phyloP scores from a whole-genome alignment of 2,113 vertebrate species.

The Leptosomus discolor region DNA sequence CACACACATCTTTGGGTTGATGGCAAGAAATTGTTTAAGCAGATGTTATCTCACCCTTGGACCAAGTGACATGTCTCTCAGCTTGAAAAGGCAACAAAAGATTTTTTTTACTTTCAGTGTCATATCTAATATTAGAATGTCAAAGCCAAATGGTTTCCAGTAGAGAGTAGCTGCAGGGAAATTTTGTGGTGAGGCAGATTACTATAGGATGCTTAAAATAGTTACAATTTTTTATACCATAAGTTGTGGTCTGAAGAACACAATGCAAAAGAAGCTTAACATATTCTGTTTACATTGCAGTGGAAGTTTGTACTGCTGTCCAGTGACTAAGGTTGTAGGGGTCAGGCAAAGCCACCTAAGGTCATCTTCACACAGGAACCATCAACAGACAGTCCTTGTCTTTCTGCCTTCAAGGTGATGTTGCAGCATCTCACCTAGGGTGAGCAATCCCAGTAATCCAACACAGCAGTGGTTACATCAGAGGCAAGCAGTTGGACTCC shows the following conservation, averaged over 20 bases:
- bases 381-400: fast-evolving
- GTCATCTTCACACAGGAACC: background rate
- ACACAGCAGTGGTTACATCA: background rate
- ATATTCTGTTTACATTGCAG: background rate
- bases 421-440: fast-evolving
- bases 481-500: fast-evolving
- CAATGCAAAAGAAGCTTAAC: background rate
- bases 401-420: background rate
- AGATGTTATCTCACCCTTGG: background rate
- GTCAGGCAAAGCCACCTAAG: background rate
- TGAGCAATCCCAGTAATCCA: fast-evolving
- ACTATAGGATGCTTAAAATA: background rate
- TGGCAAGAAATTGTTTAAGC: background rate
- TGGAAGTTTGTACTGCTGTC: background rate
- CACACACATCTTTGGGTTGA: background rate
- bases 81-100: background rate
- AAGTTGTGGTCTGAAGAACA: background rate
- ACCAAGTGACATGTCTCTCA: background rate
- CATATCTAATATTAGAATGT: background rate
- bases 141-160: background rate
- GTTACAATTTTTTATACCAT: background rate
- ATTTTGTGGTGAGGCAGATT: background rate
- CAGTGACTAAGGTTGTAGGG: background rate
- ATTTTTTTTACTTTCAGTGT: background rate
- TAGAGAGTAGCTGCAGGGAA: background rate